Evolutionary conservation across 2,888 invertebrate species (phyloP).

Genomic region (Ctenicera cuprea): DNA sequence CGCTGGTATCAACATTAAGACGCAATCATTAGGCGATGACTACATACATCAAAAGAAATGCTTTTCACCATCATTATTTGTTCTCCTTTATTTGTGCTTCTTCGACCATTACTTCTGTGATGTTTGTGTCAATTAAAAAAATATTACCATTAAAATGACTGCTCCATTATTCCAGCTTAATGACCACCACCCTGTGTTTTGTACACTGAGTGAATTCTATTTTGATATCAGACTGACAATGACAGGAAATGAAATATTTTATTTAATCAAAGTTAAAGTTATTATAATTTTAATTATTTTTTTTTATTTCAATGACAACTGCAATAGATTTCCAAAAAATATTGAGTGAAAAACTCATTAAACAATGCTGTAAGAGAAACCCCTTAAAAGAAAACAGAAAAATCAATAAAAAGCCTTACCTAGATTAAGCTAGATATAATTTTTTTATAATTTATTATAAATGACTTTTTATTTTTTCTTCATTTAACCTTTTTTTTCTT

Average conservation of each 20-base stretch:
- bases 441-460: too few relatives aligned
- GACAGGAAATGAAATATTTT: neutral
- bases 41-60: conserved; percentile 42
- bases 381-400: too few relatives aligned
- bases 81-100: conserved; percentile 46
- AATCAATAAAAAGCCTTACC: too few relatives aligned
- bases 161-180: conserved; percentile 54
- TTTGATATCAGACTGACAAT: neutral
- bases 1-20: conserved; percentile 34
- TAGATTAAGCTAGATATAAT: too few relatives aligned
- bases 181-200: conserved; percentile 36
- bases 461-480: too few relatives aligned
- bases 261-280: too few relatives aligned
- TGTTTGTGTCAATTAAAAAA: conserved; percentile 58
- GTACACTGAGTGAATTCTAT: conserved; percentile 13
- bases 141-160: conserved; percentile 59
- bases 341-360: too few relatives aligned
- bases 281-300: too few relatives aligned
- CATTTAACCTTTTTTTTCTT: too few relatives aligned
- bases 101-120: conserved; percentile 50
- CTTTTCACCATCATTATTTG: conserved; percentile 38
- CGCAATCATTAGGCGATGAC: conserved; percentile 47
- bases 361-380: too few relatives aligned
- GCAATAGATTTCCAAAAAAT: too few relatives aligned
- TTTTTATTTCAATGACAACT: too few relatives aligned